Evolutionary conservation across 2,888 invertebrate genomes (phyloP), one percentile per base, ranked within the genome.

Genomic region (Drosophila bunnanda): DNA sequence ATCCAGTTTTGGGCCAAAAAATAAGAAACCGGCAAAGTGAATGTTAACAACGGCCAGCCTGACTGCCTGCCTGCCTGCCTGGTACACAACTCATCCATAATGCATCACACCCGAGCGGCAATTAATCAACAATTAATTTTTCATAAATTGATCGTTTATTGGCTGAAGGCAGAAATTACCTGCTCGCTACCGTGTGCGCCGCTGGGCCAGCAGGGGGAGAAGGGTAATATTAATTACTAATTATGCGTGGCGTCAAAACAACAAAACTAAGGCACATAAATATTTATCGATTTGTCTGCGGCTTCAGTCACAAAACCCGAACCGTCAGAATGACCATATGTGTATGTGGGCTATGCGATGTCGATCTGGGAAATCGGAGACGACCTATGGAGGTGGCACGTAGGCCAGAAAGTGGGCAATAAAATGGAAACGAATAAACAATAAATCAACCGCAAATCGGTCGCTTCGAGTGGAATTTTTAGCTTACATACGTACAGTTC

Each of bases 161-260:
- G 56, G 66, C 53, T 46, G 58, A 30, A 56, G 55, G 32, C 36
- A 56, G 52, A 52, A 73, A 66, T 56, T 59, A 73, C 58, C 50
- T 52, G 59, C 54, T 57, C 56, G 55, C 81, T 82, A 81, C 81
- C 80, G 81, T 81, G 56, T 70, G 50, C 48, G 57, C 60, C 52
- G 41, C 66, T 64, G 66, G 52, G 43, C 44, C 34, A 9, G 12
- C 12, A 1, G 22, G 25, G 15, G 30, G 28, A 10, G 13, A 54
- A 34, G 38, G 44, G 13, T 28, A 77, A 75, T 79, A 77, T 82
- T 76, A 69, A 79, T 82, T 76, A 69, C 78, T 84, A 82, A 83
- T 84, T 82, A 84, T 83, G 79, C 82, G 76, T 65, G 80, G 78
- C 68, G 79, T 82, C 82, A 82, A 82, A 82, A 82, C 82, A 82